A percentile compares a stretch with the other conserved stretches of the same genome.
phyloP scores from a whole-genome alignment of 1,140 invertebrate species.

The Stegodyphus mimosarum region DNA sequence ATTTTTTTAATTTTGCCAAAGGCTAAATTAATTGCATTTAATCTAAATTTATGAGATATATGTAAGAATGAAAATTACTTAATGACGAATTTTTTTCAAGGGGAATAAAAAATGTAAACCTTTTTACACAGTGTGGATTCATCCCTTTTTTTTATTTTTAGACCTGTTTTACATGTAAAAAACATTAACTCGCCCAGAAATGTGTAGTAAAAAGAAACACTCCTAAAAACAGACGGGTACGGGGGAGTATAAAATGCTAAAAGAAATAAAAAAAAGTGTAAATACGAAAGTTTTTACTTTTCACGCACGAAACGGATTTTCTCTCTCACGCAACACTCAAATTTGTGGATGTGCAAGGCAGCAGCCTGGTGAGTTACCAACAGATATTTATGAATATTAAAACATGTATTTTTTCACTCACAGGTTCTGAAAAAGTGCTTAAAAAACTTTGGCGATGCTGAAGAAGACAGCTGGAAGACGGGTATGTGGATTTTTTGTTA shows the following conservation, averaged over 20 bases:
- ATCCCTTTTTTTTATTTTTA: conserved; percentile 2
- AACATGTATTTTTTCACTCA: background rate
- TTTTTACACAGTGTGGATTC: background rate
- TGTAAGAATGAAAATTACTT: conserved; percentile 59
- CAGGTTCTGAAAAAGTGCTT: too few relatives aligned
- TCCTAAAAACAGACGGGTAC: background rate
- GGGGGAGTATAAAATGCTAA: background rate
- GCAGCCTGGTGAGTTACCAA: conserved; percentile 12
- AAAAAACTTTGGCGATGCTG: too few relatives aligned
- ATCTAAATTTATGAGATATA: conserved; percentile 60
- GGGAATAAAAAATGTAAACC: background rate
- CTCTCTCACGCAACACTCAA: conserved; percentile 20
- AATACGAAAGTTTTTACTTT: conserved; percentile 9
- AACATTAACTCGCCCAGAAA: conserved; percentile 42
- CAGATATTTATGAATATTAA: conserved; percentile 54
- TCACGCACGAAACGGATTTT: conserved; percentile 1
- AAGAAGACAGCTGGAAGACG: too few relatives aligned
- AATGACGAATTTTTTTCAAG: conserved; percentile 45
- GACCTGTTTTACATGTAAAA: conserved; percentile 50
- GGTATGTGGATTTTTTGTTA: too few relatives aligned
- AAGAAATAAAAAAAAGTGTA: conserved; percentile 3
- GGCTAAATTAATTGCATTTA: conserved; percentile 58
- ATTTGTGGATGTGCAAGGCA: conserved; percentile 19
- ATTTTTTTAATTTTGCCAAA: conserved; percentile 34
- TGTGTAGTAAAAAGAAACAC: conserved; percentile 33